Conservation (phyloP, 2,797 vertebrate genomes). For the Chrysocyon brachyurus region DNA sequence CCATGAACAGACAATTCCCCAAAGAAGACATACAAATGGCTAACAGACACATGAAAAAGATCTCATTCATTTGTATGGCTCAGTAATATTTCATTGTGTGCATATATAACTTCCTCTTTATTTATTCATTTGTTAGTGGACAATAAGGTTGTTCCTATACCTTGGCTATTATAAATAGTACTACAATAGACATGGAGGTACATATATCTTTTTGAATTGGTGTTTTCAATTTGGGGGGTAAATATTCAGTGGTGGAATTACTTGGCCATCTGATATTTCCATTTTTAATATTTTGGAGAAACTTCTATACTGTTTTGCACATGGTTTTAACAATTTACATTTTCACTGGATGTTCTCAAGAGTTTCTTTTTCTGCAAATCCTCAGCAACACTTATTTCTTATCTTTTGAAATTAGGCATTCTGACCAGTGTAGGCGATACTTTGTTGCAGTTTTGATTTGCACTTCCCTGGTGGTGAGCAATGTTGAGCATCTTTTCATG, state of each 20-base stretch:
- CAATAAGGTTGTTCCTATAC: neutral
- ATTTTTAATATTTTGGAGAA: neutral
- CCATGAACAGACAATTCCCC: neutral
- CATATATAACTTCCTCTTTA: neutral
- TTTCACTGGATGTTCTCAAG: neutral
- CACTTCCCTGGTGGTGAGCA: neutral
- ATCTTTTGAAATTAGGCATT: neutral
- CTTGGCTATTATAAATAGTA: neutral
- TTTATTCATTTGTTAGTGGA: neutral
- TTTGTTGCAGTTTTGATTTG: neutral
- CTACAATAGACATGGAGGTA: neutral
- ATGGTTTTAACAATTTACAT: neutral
- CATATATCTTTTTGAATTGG: neutral
- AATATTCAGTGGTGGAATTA: neutral
- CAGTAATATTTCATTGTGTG: neutral
- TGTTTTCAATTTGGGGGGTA: neutral
- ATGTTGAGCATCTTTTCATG: neutral
- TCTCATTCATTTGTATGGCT: neutral
- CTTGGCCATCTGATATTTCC: neutral
- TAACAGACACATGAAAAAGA: neutral
- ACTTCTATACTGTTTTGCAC: neutral
- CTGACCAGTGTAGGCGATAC: neutral
- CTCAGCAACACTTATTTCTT: neutral
- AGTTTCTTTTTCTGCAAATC: neutral
- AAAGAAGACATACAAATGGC: neutral